These are phyloP conservation scores for Mormyrus iriodes DNA, from an alignment of 2,113 vertebrate genomes.

Conservation along the genomic window DNA sequence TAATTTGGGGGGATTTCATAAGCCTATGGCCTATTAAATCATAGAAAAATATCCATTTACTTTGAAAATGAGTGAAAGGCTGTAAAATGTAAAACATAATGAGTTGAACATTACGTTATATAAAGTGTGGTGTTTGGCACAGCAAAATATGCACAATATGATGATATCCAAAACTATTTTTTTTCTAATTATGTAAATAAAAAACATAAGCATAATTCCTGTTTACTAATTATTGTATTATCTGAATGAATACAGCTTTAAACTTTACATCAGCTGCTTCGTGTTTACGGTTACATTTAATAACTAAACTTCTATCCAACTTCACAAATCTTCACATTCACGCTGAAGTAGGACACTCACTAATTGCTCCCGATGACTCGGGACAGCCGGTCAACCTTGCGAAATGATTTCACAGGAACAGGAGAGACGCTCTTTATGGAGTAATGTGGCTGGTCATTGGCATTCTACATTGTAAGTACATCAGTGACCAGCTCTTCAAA, in stretches of 20 bases:
- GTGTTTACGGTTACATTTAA: background rate
- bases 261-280: background rate
- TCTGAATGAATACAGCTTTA: background rate
- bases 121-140: background rate
- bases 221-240: background rate
- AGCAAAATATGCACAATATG: background rate
- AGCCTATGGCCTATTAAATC: background rate
- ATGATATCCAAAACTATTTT: background rate
- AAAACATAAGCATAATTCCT: background rate
- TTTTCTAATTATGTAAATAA: background rate
- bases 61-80: background rate
- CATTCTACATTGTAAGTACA: background rate
- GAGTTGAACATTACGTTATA: background rate
- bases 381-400: background rate
- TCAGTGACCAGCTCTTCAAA: background rate
- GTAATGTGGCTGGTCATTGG: background rate
- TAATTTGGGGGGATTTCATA: background rate
- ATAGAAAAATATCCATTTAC: background rate
- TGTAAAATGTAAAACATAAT: background rate
- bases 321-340: background rate
- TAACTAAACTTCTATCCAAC: background rate
- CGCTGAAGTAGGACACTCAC: background rate
- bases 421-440: background rate
- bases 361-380: background rate
- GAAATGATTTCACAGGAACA: background rate